Evolutionary conservation across 2,113 vertebrate genomes (phyloP).

Genomic region (Ictalurus punctatus): DNA sequence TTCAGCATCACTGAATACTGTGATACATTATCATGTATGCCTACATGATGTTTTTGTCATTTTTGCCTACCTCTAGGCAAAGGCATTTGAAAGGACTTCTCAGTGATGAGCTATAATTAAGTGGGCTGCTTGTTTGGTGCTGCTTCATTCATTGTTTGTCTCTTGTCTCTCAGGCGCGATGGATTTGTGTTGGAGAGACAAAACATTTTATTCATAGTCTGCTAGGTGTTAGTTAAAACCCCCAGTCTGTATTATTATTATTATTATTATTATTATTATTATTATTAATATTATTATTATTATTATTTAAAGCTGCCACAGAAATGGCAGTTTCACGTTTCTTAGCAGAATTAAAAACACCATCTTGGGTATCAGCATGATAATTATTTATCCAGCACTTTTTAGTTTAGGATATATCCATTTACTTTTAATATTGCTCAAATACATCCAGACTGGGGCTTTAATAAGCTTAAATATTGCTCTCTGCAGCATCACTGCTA

Average conservation of each 20-base stretch:
- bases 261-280: neutral
- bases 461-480: neutral
- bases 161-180: neutral
- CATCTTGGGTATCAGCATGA: neutral
- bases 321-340: neutral
- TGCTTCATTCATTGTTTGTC: neutral
- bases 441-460: neutral
- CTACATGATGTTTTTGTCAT: neutral
- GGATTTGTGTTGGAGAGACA: neutral
- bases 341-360: neutral
- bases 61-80: neutral
- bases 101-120: slow-evolving; percentile 19
- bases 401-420: neutral
- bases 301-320: neutral
- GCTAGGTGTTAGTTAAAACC: neutral
- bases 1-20: neutral
- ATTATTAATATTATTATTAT: neutral
- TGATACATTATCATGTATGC: neutral
- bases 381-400: neutral
- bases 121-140: slow-evolving; percentile 1
- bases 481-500: neutral
- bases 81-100: neutral
- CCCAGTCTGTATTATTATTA: neutral
- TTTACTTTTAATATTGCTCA: neutral
- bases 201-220: neutral